A percentile compares a stretch with the other conserved stretches of the same genome.
phyloP scores from a whole-genome alignment of 1,140 invertebrate species.

The Atta cephalotes region DNA sequence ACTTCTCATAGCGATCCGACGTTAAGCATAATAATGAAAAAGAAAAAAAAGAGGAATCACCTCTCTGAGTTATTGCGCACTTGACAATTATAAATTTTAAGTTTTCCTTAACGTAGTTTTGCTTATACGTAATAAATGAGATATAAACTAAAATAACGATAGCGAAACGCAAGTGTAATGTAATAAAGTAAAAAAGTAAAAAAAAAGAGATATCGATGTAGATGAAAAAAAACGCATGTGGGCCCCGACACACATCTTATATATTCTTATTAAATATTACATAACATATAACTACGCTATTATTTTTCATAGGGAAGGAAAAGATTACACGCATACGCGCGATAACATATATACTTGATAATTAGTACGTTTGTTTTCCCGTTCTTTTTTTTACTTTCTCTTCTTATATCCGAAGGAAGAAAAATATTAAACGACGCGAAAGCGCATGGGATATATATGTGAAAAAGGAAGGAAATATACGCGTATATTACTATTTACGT shows the following conservation, averaged over 20 bases:
- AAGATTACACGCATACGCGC: conserved; percentile 68
- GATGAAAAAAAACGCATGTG: conserved; percentile 79
- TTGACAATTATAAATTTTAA: conserved; percentile 68
- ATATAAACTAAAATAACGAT: conserved; percentile 76
- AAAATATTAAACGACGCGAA: conserved; percentile 32
- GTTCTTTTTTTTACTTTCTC: conserved; percentile 62
- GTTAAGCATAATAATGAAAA: not conserved
- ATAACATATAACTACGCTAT: conserved; percentile 84
- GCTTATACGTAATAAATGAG: conserved; percentile 76
- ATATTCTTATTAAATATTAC: conserved; percentile 85
- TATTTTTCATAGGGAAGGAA: conserved; percentile 82
- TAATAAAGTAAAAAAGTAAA: conserved; percentile 74
- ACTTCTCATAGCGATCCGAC: conserved; percentile 49
- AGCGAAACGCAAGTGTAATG: conserved; percentile 75
- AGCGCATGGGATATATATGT: conserved; percentile 25
- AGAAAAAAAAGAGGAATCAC: not conserved
- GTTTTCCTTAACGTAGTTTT: conserved; percentile 74
- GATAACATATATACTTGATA: conserved; percentile 70
- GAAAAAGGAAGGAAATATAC: not conserved
- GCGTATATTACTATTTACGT: not conserved
- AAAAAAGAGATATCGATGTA: conserved; percentile 80
- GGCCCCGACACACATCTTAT: conserved; percentile 79
- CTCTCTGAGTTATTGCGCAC: conserved; percentile 37
- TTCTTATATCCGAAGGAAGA: conserved; percentile 66
- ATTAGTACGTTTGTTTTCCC: conserved; percentile 69